Evolutionary conservation across 2,888 invertebrate species (phyloP), one percentile per base, ranked within the genome.

Genomic region (Perithous albicinctus): DNA sequence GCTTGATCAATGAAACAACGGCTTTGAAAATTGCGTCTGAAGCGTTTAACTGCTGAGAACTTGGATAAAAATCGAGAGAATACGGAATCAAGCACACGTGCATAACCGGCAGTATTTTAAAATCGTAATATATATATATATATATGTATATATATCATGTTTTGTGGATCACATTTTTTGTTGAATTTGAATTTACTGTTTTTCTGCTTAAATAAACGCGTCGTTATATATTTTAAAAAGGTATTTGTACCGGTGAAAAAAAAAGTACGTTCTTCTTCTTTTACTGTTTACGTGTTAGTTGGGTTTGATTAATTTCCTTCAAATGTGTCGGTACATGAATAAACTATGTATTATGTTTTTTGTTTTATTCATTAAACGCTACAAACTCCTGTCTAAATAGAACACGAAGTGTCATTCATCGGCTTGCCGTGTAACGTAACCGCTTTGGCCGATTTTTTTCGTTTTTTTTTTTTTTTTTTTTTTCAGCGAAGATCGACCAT

Each of bases 321-420:
- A 23, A 56, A 64, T n/a, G 29, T 32, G 64, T 70, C 63, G 54
- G 23, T 63, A 41, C 26, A 64, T 64, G 80, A 63, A 64, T 64
- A 69, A 38, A 56, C 70, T 75, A 70, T n/a, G n/a, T n/a, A n/a
- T n/a, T n/a, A n/a, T n/a, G n/a, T n/a, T n/a, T n/a, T n/a, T n/a
- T 70, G 54, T 75, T 80, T 59, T 75, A 80, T 75, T 80, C 69
- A 64, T 80, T 80, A 70, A 56, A 2, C 63, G 63, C 79, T 80
- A 80, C 69, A 75, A 69, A 70, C 69, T 75, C 46, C 38, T 74
- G 66, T 70, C 72, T 78, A 80, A 64, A 20, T 59, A 67, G 59
- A 82, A 78, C 75, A 80, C 75, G 69, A 75, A 74, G 61, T 78
- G 64, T 69, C 59, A 77, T 77, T 76, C 29, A 15, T 32, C 56